Evolutionary conservation across 2,888 invertebrate genomes (phyloP).

Genomic region (Parapristionchus giblindavisi): DNA sequence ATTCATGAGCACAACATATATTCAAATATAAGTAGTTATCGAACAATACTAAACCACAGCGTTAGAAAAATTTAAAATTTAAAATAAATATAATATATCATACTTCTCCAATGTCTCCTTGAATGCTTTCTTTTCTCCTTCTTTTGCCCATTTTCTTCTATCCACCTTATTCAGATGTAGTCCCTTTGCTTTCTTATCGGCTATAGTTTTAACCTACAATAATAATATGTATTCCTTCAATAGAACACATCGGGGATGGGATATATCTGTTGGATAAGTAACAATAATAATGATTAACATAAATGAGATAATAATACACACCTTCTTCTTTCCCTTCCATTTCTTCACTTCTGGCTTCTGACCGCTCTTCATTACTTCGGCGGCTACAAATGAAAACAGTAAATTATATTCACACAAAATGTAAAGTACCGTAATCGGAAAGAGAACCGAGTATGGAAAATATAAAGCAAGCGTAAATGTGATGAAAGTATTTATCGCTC

Average conservation of each 20-base stretch:
- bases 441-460: no score
- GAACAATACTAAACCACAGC: not conserved
- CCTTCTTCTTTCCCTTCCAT: slow-evolving; percentile 42
- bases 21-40: no score
- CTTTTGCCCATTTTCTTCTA: slow-evolving; percentile 52
- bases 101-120: slow-evolving; percentile 38
- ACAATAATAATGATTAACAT: not conserved
- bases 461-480: no score
- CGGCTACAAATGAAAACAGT: not conserved
- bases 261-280: no score
- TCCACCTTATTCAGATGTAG: slow-evolving; percentile 54
- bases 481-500: slow-evolving; percentile 11
- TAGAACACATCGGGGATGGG: no score
- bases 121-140: slow-evolving; percentile 47
- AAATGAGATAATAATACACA: not conserved
- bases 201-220: slow-evolving; percentile 28
- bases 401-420: not conserved
- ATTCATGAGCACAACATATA: no score
- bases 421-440: not conserved
- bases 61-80: not conserved
- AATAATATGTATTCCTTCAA: no score
- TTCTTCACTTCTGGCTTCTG: slow-evolving; percentile 54
- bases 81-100: not conserved
- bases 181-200: slow-evolving; percentile 47
- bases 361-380: slow-evolving; percentile 49